Evolutionary conservation across 2,113 vertebrate species (phyloP), one percentile per base, ranked within the genome.

Genomic region (Pungitius pungitius): DNA sequence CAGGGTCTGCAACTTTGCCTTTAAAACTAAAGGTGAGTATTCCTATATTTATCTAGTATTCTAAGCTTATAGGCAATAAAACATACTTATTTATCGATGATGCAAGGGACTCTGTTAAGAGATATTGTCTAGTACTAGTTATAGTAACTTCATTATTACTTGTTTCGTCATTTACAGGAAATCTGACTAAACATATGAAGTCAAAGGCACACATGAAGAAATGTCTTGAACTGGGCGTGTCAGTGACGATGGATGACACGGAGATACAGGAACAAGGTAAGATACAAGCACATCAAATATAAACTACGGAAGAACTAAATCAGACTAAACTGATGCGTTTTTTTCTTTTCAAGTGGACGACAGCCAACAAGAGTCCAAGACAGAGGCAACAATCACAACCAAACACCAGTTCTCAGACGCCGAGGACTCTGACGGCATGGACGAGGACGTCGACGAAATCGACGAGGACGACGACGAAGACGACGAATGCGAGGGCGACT

Each of bases 151-250:
- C 54, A 18, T 8, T 15, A 3, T 3, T 14, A 17, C 9, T 64
- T 20, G 8, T 47, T 72, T 40, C 20, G 6, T 77, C 40, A 60
- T 26, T 35, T 78, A 22, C 45, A 99, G 98, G 98, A 91, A 99
- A 99, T 89, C 93, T 99, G 82, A 99, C 98, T 10, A 99, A 99
- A 92, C 98, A 99, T 90, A 99, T 99, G 98, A 99, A 99, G 90
- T 99, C 98, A 64, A 99, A 99, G 92, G 97, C 98, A 27, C 98
- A 99, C 85, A 98, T 97, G 96, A 99, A 99, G 90, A 99, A 99
- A 92, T 99, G 98, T 89, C 93, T 99, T 68, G 98, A 99, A 88
- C 90, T 99, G 69, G 98, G 97, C 18, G 96, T 99, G 88, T 97
- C 98, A 0, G 95, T 98, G 90, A 95, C 96, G 33, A 95, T 96